Conservation (phyloP, 1,140 invertebrate genomes). For the Leptinotarsa defecta region DNA sequence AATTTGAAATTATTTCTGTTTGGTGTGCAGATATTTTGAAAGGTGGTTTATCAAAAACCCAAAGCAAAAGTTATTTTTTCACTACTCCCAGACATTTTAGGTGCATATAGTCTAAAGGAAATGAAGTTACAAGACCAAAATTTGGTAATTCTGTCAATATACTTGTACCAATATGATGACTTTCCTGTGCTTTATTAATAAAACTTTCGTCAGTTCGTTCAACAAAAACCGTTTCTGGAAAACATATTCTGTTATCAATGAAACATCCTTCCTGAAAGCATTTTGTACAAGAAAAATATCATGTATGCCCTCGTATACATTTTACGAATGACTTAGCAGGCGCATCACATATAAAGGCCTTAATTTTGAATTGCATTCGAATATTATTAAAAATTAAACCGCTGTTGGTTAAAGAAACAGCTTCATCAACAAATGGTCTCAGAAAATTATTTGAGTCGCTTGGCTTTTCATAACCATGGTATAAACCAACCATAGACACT, state of each 20-base stretch:
- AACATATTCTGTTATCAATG: slow-evolving; percentile 16
- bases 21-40: slow-evolving; percentile 5
- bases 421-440: slow-evolving; percentile 26
- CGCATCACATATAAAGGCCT: slow-evolving; percentile 22
- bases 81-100: slow-evolving; percentile 11
- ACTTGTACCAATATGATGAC: slow-evolving; percentile 6
- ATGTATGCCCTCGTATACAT: slow-evolving; percentile 14
- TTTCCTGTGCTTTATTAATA: not conserved
- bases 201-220: not conserved
- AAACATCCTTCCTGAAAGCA: slow-evolving; percentile 19
- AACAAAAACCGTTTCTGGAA: slow-evolving; percentile 1
- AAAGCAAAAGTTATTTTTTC: slow-evolving; percentile 1
- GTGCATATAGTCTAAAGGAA: slow-evolving; percentile 5
- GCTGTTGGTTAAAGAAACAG: not conserved
- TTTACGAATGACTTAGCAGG: slow-evolving; percentile 23
- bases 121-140: not conserved
- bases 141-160: not conserved
- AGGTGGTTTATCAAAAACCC: not conserved
- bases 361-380: not conserved
- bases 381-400: not conserved
- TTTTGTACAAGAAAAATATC: slow-evolving; percentile 27
- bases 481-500: slow-evolving; percentile 17
- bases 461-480: slow-evolving; percentile 24
- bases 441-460: slow-evolving; percentile 15
- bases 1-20: not conserved